phyloP scores from a whole-genome alignment of 2,888 invertebrate genomes.

The Cosmia pyralina region DNA sequence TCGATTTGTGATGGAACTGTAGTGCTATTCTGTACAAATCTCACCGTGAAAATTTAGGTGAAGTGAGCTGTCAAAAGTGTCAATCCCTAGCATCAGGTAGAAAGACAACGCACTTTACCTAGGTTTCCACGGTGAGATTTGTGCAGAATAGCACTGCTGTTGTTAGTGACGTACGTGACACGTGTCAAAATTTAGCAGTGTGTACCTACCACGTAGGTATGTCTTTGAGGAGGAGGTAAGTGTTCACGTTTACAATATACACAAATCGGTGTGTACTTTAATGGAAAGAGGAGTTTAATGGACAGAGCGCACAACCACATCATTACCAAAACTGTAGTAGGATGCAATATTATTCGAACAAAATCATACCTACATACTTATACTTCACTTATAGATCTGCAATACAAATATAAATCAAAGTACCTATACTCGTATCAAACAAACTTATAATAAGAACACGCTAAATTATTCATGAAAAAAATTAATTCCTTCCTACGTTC shows the following conservation, averaged over 20 bases:
- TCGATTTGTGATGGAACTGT: neutral
- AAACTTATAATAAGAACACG: neutral
- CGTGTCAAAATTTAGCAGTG: neutral
- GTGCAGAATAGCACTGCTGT: too few species aligned
- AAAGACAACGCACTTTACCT: too few species aligned
- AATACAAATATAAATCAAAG: slow-evolving; percentile 1
- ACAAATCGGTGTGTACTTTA: neutral
- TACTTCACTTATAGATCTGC: neutral
- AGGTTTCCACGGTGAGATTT: too few species aligned
- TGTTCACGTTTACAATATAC: neutral
- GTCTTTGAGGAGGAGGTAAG: neutral
- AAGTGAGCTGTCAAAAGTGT: too few species aligned
- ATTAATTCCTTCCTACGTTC: neutral
- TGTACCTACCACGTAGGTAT: too few species aligned
- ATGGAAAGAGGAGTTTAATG: neutral
- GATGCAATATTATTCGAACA: neutral
- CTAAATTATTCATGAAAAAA: slow-evolving; percentile 7
- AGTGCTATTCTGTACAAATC: too few species aligned
- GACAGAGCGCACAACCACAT: neutral
- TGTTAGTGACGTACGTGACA: neutral
- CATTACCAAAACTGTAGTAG: neutral
- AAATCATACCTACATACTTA: neutral
- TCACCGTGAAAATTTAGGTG: too few species aligned
- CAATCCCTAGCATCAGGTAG: too few species aligned
- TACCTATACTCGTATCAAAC: slow-evolving; percentile 12